Evolutionary conservation across 2,113 vertebrate genomes (phyloP), one percentile per base, ranked within the genome.

Genomic region (Scophthalmus maximus): DNA sequence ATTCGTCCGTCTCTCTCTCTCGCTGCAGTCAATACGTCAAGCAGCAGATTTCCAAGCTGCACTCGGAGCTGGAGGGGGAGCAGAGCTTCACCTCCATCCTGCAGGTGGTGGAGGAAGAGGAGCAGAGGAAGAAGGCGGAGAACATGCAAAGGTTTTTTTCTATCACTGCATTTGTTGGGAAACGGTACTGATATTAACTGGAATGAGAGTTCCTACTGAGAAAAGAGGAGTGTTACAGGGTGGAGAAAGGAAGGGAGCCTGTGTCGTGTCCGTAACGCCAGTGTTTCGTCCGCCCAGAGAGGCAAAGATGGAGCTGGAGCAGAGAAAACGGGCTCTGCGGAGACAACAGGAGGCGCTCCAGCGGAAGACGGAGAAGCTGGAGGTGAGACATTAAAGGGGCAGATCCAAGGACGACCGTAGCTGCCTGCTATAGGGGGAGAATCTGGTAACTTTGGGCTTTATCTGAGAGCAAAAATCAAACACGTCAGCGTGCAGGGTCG

Each of bases 41-140:
- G 2, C 79, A 82, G 57, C 52, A 78, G 38, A 2, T 87, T 25
- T 42, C 4, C 10, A 55, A 20, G 36, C 49, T 89, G 36, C 52
- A 42, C 36, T 25, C 20, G n/a, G 85, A 87, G 67, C 73, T 90
- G 20, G 38, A 80, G 52, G 69, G 80, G 27, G 68, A 55, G 53
- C 78, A 83, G 53, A 76, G 56, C n/a, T 73, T 82, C 64, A 68
- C 10, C 51, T 78, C 42, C 22, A 3, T 90, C 36, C 60, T 58
- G 47, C 61, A 70, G 52, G 47, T n/a, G 18, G 40, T 81, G 51
- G 68, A 85, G 8, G 62, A 66, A 44, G 27, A 53, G 32, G 66
- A 81, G 55, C 61, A 74, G 68, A 70, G 18, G 30, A 62, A n/a
- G 61, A 61, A 6, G 22, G 51, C 38, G 12, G 38, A 68, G 12